Conservation (phyloP, 2,888 invertebrate genomes). For the Carterocephalus palaemon region DNA sequence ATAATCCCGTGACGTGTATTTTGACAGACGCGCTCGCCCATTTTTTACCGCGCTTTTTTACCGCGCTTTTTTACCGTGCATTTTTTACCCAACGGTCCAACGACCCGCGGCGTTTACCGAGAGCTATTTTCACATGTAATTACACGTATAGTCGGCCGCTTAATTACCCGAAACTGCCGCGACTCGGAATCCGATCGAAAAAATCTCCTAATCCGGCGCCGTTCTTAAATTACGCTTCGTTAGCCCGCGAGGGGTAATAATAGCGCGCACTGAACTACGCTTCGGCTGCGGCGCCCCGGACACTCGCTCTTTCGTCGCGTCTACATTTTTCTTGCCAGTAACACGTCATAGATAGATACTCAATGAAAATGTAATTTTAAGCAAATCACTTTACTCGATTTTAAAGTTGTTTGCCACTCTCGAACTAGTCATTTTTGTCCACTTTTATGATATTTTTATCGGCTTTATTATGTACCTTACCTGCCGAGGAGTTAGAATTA, state of each 20-base stretch:
- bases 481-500: constrained; percentile 1
- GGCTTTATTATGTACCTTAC: background rate
- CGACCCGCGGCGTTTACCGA: constrained; percentile 52
- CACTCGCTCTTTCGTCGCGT: constrained; percentile 69
- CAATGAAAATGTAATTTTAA: constrained; percentile 33
- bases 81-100: constrained; percentile 50
- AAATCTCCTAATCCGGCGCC: constrained; percentile 58
- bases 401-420: constrained; percentile 4
- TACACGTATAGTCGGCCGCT: constrained; percentile 64
- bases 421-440: constrained; percentile 51
- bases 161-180: constrained; percentile 69
- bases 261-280: constrained; percentile 35
- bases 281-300: constrained; percentile 36
- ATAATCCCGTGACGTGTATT: constrained; percentile 74
- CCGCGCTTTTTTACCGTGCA: constrained; percentile 38
- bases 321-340: constrained; percentile 59
- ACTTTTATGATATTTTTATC: constrained; percentile 7
- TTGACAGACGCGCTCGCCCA: constrained; percentile 59
- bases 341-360: constrained; percentile 45
- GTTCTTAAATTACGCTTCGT: constrained; percentile 57
- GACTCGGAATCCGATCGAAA: constrained; percentile 53
- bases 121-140: constrained; percentile 68
- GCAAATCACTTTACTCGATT: background rate
- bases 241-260: constrained; percentile 50
- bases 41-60: constrained; percentile 57